A percentile compares a stretch with the other conserved stretches of the same genome.
Evolutionary conservation across 2,113 vertebrate genomes (phyloP).

Genomic region (Stigmatopora argus): DNA sequence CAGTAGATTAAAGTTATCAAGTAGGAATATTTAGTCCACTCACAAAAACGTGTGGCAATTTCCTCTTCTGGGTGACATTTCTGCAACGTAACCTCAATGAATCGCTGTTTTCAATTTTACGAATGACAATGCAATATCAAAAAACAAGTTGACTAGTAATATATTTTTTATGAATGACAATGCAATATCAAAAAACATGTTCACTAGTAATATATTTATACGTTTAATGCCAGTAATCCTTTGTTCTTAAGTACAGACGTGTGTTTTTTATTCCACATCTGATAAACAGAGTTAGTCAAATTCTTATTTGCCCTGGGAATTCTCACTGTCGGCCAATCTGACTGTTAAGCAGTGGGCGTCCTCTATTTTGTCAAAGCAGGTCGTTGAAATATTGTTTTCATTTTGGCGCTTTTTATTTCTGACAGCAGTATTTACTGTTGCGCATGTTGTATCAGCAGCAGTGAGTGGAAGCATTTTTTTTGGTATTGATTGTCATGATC

Average conservation of each 20-base stretch:
- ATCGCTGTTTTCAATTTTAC: too few relatives aligned
- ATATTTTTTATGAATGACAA: too few relatives aligned
- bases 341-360: slow-evolving; percentile 10
- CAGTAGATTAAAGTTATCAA: not conserved
- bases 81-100: too few relatives aligned
- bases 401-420: slow-evolving; percentile 7
- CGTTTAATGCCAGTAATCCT: not conserved
- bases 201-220: not conserved
- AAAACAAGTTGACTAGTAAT: too few relatives aligned
- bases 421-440: not conserved
- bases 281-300: slow-evolving; percentile 15
- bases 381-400: not conserved
- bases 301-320: slow-evolving; percentile 19
- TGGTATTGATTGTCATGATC: not conserved
- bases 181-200: too few relatives aligned
- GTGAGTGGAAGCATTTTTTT: not conserved
- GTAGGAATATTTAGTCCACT: not conserved
- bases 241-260: not conserved
- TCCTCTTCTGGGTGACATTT: too few relatives aligned
- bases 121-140: too few relatives aligned
- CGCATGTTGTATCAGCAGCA: not conserved
- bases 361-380: slow-evolving; percentile 2
- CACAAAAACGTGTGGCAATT: too few relatives aligned
- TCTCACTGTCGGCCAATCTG: slow-evolving; percentile 22
- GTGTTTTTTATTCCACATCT: not conserved